phyloP scores from a whole-genome alignment of 2,888 invertebrate genomes.

The Salpingus planirostris region DNA sequence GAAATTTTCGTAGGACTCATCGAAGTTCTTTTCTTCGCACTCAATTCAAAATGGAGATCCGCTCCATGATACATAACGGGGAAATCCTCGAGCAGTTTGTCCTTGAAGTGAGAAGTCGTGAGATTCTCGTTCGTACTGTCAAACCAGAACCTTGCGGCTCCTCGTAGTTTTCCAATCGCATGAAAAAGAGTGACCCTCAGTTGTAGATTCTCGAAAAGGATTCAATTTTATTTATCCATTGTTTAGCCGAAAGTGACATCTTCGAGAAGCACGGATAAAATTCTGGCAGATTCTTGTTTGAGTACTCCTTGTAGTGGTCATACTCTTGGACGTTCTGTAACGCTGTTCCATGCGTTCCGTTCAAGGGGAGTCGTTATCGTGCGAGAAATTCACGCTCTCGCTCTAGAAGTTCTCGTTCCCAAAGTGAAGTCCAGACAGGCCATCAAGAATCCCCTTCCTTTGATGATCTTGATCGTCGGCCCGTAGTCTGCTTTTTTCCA shows the following conservation, averaged over 20 bases:
- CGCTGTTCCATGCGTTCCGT: neutral
- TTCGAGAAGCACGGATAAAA: slow-evolving; percentile 3
- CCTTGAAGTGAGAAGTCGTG: too few relatives aligned
- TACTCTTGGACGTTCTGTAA: neutral
- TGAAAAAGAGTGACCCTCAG: slow-evolving; percentile 17
- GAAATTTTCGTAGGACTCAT: slow-evolving; percentile 6
- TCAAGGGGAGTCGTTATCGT: neutral
- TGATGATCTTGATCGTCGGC: too few relatives aligned
- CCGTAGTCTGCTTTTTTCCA: too few relatives aligned
- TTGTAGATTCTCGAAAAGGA: slow-evolving; percentile 14
- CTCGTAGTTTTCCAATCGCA: slow-evolving; percentile 14
- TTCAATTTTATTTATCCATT: slow-evolving; percentile 17
- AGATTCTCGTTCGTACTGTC: slow-evolving; percentile 4
- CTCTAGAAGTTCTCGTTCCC: slow-evolving; percentile 1
- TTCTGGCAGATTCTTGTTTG: slow-evolving; percentile 1
- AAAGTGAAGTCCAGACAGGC: too few relatives aligned
- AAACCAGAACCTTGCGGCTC: slow-evolving; percentile 18
- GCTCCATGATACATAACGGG: slow-evolving; percentile 2
- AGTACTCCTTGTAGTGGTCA: neutral
- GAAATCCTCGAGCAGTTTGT: too few relatives aligned
- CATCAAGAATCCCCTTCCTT: too few relatives aligned
- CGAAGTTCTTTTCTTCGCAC: slow-evolving; percentile 2
- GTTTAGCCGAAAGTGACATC: slow-evolving; percentile 12
- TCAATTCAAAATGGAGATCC: slow-evolving; percentile 5
- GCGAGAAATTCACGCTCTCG: slow-evolving; percentile 3